Evolutionary conservation across 2,113 vertebrate genomes (phyloP).

Genomic region (Arenaria interpres): DNA sequence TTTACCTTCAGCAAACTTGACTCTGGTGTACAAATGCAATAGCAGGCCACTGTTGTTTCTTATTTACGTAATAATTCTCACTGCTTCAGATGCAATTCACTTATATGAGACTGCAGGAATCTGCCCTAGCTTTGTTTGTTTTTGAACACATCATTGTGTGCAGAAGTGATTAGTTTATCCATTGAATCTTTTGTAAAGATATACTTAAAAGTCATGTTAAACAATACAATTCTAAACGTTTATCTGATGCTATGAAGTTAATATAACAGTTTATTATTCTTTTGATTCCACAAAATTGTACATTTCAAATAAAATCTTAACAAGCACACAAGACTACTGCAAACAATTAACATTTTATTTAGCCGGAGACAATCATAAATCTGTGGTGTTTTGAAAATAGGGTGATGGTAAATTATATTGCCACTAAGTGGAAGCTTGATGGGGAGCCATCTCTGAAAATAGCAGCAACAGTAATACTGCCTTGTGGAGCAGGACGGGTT

Average conservation of each 20-base stretch:
- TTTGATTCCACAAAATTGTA: neutral
- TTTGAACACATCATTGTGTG: neutral
- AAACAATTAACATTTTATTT: neutral
- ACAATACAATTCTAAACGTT: neutral
- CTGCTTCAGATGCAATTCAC: neutral
- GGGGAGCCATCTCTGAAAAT: neutral
- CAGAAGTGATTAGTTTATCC: neutral
- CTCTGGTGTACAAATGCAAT: neutral
- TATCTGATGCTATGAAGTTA: neutral
- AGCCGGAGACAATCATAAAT: neutral
- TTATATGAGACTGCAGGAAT: neutral
- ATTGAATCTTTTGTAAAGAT: neutral
- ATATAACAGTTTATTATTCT: neutral
- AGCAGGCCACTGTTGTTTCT: neutral
- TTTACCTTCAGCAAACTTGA: neutral
- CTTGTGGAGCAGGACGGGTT: neutral
- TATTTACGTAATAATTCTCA: neutral
- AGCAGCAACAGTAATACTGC: neutral
- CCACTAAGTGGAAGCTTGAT: neutral
- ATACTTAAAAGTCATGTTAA: neutral
- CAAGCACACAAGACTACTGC: neutral
- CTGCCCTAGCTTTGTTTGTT: neutral
- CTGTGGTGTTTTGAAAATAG: neutral
- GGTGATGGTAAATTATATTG: neutral
- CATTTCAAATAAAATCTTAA: neutral